A percentile compares a stretch with the other conserved stretches of the same genome.
Conservation (phyloP, 2,888 invertebrate genomes). For the Sminthurides aquaticus region DNA sequence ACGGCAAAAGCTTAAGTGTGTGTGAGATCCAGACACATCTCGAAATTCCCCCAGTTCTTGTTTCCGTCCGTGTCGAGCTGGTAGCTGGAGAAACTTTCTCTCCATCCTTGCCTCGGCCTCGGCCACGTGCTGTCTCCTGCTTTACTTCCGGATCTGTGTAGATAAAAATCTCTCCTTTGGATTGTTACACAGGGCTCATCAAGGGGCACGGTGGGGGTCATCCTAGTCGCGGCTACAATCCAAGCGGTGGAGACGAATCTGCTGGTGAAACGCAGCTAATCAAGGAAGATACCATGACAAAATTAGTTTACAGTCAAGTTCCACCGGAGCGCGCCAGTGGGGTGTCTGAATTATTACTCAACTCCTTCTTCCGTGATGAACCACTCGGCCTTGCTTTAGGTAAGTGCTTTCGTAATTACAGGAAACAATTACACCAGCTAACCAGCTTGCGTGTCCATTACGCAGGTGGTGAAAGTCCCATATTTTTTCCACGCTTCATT, state of each 20-base stretch:
- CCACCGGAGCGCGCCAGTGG: constrained; percentile 20
- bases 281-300: constrained; percentile 16
- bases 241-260: neutral
- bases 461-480: too few species aligned
- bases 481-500: too few species aligned
- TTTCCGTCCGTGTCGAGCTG: neutral
- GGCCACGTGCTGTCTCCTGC: neutral
- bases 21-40: too few species aligned
- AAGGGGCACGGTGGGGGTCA: neutral
- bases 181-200: constrained; percentile 2
- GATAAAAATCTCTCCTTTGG: neutral
- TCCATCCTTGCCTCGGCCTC: neutral
- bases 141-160: neutral
- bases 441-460: too few species aligned
- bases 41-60: neutral
- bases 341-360: constrained; percentile 27
- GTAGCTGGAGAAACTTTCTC: neutral
- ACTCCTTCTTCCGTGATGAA: constrained; percentile 33
- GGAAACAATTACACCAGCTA: neutral
- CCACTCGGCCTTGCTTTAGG: constrained; percentile 26
- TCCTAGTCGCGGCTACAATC: neutral
- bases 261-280: neutral
- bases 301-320: constrained; percentile 21
- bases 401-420: constrained; percentile 3
- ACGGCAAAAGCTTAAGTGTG: too few species aligned